phyloP scores from a whole-genome alignment of 2,113 vertebrate species.

The Crotalus viridis region DNA sequence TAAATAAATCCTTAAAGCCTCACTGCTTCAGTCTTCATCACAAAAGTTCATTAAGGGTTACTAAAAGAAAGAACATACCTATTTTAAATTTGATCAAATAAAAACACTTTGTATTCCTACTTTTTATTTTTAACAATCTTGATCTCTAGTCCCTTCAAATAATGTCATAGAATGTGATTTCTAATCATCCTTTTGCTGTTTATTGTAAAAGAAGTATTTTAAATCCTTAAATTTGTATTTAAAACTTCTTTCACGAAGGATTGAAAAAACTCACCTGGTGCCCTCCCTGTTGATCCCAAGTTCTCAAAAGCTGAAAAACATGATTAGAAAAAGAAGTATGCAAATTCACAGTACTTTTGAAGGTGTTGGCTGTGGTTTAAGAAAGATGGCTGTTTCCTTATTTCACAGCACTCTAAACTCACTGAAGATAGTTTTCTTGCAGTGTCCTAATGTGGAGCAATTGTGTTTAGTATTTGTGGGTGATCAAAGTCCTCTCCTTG shows the following conservation, averaged over 20 bases:
- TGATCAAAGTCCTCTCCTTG: background rate
- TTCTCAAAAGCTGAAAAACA: background rate
- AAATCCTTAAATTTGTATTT: background rate
- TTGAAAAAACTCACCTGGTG: background rate
- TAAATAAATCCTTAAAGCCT: background rate
- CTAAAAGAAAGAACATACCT: background rate
- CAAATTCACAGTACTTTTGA: background rate
- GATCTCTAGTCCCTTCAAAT: background rate
- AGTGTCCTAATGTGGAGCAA: background rate
- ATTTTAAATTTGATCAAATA: background rate
- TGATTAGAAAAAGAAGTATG: background rate
- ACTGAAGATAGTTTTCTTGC: background rate
- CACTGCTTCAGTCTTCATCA: background rate
- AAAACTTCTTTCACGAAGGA: background rate
- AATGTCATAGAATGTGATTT: background rate
- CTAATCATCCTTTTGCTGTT: background rate
- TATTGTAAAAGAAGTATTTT: background rate
- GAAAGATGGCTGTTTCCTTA: background rate
- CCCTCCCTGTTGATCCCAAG: too few relatives aligned
- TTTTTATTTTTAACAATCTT: background rate
- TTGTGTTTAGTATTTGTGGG: background rate
- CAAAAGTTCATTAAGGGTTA: background rate
- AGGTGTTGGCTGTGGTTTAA: background rate
- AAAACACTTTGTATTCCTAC: background rate
- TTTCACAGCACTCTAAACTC: background rate